Evolutionary conservation across 2,888 invertebrate species (phyloP).

Genomic region (Sclerodermus sp.): DNA sequence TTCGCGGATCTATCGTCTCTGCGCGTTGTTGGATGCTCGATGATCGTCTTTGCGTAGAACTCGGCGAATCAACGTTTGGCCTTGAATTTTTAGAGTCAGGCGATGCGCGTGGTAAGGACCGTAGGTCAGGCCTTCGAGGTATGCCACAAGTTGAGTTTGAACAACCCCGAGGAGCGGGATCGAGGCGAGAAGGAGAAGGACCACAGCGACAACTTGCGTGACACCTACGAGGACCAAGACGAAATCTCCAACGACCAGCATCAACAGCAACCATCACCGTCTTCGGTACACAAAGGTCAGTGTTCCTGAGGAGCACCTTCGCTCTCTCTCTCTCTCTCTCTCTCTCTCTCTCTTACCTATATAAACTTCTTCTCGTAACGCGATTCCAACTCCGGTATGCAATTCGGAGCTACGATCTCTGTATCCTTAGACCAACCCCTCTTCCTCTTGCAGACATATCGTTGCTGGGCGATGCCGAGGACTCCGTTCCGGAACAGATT

Average conservation of each 20-base stretch:
- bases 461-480: conserved; percentile 47
- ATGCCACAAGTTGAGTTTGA: conserved; percentile 90
- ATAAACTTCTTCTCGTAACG: too few species aligned
- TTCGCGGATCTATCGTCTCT: too few species aligned
- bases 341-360: not conserved
- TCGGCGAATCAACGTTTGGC: not conserved
- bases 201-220: conserved; percentile 46
- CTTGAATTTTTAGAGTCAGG: conserved; percentile 76
- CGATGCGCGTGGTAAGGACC: conserved; percentile 96
- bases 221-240: conserved; percentile 60
- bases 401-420: not conserved
- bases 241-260: conserved; percentile 57
- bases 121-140: conserved; percentile 99
- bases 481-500: conserved; percentile 46
- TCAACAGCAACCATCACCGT: conserved; percentile 42
- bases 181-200: conserved; percentile 42
- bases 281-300: conserved; percentile 51
- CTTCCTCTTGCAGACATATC: conserved; percentile 47
- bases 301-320: too few species aligned
- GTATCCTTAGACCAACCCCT: not conserved
- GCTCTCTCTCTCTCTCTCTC: not conserved
- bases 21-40: too few species aligned
- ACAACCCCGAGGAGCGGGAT: conserved; percentile 56
- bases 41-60: not conserved
- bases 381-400: not conserved